Conservation (phyloP, 1,140 invertebrate species). For the Gonatopus flavifemur region DNA sequence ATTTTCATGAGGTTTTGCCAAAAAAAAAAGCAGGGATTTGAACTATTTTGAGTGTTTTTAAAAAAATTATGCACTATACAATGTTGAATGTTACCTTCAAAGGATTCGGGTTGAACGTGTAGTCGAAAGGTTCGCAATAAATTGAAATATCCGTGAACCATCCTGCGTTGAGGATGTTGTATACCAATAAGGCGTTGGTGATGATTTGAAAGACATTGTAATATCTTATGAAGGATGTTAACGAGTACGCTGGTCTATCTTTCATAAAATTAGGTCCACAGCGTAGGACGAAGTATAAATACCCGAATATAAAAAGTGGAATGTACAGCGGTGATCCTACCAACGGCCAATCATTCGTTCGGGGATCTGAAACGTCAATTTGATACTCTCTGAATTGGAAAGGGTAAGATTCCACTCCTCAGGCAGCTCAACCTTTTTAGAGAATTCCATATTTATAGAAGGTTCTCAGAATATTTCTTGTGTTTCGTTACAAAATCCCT, state of each 20-base stretch:
- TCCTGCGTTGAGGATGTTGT: slow-evolving; percentile 32
- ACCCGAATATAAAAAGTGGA: slow-evolving; percentile 29
- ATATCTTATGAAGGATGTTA: slow-evolving; percentile 59
- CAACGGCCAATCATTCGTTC: slow-evolving; percentile 7
- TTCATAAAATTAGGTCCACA: slow-evolving; percentile 65
- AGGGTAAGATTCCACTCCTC: no score
- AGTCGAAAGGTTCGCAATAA: slow-evolving; percentile 29
- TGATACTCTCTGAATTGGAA: no score
- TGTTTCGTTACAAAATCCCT: no score
- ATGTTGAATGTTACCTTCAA: slow-evolving; percentile 14
- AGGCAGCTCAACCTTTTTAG: not conserved
- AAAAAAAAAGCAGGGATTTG: no score
- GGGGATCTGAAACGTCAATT: slow-evolving; percentile 26
- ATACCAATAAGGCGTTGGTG: slow-evolving; percentile 55
- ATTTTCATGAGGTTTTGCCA: no score
- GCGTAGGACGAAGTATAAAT: slow-evolving; percentile 55
- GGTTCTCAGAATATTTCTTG: not conserved
- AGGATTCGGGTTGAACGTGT: not conserved
- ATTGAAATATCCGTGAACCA: slow-evolving; percentile 28
- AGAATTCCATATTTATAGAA: not conserved
- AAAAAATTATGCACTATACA: no score
- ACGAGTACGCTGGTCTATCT: slow-evolving; percentile 61
- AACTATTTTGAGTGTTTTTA: no score
- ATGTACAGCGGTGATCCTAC: slow-evolving; percentile 5
- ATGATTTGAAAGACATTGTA: slow-evolving; percentile 67